phyloP scores from a whole-genome alignment of 2,797 vertebrate species.

The Falco biarmicus region DNA sequence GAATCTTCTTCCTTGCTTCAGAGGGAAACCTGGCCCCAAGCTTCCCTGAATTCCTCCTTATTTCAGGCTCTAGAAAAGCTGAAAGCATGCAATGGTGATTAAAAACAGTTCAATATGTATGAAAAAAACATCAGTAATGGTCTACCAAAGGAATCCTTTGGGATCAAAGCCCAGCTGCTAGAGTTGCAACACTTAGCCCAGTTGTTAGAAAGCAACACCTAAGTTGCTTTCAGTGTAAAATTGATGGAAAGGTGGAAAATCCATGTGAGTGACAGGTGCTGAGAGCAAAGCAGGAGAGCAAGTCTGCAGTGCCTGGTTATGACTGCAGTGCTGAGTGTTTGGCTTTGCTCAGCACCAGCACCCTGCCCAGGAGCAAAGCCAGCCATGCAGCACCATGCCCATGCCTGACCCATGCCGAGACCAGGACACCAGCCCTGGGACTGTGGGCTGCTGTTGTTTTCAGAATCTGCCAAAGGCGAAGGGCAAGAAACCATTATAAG shows the following conservation, averaged over 20 bases:
- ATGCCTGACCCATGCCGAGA: rapidly evolving
- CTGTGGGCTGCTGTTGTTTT: background rate
- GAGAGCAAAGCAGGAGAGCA: background rate
- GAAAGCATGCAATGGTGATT: background rate
- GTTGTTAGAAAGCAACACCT: background rate
- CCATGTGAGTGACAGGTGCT: background rate
- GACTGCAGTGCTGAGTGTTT: rapidly evolving
- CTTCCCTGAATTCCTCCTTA: background rate
- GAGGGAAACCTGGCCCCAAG: background rate
- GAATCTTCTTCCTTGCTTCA: background rate
- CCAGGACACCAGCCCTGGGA: background rate
- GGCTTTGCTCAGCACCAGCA: background rate
- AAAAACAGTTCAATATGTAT: background rate
- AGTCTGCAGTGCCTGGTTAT: background rate
- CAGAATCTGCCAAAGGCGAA: background rate
- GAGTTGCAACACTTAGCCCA: background rate
- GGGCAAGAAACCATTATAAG: background rate
- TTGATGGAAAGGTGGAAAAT: background rate
- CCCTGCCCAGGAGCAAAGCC: background rate
- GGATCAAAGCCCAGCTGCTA: background rate
- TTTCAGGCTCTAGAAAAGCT: background rate
- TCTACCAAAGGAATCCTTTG: background rate
- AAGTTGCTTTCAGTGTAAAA: background rate
- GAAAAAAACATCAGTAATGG: background rate
- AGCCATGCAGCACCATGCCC: background rate